Conservation (phyloP, 1,140 invertebrate species). For the Copidosoma floridanum region DNA sequence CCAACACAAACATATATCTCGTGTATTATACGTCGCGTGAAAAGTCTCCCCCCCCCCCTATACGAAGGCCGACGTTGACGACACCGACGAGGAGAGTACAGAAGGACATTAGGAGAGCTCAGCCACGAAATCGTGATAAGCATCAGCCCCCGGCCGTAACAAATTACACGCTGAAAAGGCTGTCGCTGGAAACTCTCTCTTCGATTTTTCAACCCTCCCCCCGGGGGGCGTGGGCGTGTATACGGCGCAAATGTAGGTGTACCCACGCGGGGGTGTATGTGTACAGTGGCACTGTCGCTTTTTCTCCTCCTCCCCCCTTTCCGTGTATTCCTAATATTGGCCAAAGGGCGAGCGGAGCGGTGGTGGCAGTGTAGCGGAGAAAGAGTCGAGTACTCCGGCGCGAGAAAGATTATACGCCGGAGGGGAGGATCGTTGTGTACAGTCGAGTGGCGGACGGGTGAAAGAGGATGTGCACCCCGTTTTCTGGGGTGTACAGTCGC, state of each 20-base stretch:
- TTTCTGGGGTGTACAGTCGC: too few species aligned
- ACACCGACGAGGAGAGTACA: too few species aligned
- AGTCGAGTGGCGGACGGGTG: too few species aligned
- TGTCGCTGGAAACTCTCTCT: neutral
- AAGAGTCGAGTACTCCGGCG: constrained; percentile 6
- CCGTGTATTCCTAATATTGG: neutral
- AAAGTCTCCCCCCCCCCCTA: neutral
- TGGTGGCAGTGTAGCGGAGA: too few species aligned
- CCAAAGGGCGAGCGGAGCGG: neutral
- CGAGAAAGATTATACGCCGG: constrained; percentile 9
- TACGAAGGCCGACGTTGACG: too few species aligned
- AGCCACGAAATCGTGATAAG: constrained; percentile 6
- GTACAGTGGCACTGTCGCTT: neutral
- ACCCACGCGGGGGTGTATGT: neutral
- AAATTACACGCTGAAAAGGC: neutral
- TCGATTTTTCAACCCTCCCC: neutral
- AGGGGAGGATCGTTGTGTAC: neutral
- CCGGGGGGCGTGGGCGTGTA: neutral
- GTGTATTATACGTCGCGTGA: too few species aligned
- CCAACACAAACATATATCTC: too few species aligned
- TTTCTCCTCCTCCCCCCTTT: too few species aligned
- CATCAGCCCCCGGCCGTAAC: constrained; percentile 5
- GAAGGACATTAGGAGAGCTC: too few species aligned
- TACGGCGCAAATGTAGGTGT: neutral
- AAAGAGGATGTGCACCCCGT: too few species aligned